phyloP scores from a whole-genome alignment of 2,797 vertebrate genomes.

The Oceanodroma leucorhoa region DNA sequence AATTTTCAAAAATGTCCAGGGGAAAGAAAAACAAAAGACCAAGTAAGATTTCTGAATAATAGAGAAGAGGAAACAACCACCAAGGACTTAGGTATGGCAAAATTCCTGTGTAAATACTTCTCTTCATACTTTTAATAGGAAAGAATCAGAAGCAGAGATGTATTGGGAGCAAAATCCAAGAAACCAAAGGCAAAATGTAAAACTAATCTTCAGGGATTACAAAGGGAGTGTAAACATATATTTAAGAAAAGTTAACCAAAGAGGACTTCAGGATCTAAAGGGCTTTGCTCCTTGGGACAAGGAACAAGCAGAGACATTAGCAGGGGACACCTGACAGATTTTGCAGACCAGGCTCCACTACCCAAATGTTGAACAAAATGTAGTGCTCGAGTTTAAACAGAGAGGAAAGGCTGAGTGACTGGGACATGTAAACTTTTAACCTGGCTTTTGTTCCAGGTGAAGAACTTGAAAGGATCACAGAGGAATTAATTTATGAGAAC shows the following conservation, averaged over 20 bases:
- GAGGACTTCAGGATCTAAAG: not conserved
- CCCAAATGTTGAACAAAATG: not conserved
- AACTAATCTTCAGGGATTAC: not conserved
- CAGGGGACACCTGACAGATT: not conserved
- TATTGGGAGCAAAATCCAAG: not conserved
- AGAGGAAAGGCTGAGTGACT: not conserved
- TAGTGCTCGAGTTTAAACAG: not conserved
- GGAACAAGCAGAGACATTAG: not conserved
- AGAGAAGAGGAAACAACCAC: not conserved
- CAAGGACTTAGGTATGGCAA: not conserved
- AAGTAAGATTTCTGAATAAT: not conserved
- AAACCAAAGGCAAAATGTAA: not conserved
- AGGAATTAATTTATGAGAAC: constrained; percentile 54
- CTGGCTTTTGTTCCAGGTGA: constrained; percentile 50
- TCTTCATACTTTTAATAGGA: not conserved
- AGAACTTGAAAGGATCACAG: constrained; percentile 31
- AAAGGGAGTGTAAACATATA: not conserved
- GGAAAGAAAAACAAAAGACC: not conserved
- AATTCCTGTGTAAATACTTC: constrained; percentile 1
- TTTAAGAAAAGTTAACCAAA: not conserved
- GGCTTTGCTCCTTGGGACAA: not conserved
- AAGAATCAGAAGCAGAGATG: not conserved
- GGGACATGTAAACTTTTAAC: constrained; percentile 46
- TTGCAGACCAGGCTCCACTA: not conserved
- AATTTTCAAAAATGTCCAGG: not conserved